Base-by-base conservation (phyloP, 2,113 vertebrate species). In the Neotragus pygmaeus region DNA sequence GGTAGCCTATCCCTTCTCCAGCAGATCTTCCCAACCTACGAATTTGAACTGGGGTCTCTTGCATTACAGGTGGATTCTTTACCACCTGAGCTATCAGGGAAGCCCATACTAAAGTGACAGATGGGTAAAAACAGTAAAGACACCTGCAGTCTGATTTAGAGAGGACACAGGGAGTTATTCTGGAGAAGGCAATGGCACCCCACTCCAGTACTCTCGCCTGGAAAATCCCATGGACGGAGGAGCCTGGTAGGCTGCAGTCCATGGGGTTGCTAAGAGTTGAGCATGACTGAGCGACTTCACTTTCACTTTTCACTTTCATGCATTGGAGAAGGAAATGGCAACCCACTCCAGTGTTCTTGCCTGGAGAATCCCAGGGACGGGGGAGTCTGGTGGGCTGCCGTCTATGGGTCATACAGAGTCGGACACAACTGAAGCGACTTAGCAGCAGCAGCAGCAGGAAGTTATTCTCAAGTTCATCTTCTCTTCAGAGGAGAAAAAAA, bases 241-340 rank as follows among this genome's bases (percentile, higher is more conserved):
- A 66, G 8, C 2, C 64, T 66, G 64, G 33, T 36, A 1, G 16
- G 17, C 64, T 66, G 17, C 7, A 8, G 64, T 66, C 17, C 64
- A 66, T 21, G 8, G 33, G 64, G 16, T 66, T 4, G 0, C 64
- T 66, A 36, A 66, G 33, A n/a, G 7, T 66, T 0, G 3, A 9
- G 21, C 8, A 66, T 0, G 0, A 66, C 7, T 36, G 33, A 36
- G 64, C 4, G 1, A 66, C 64, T 66, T 66, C 64, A 36, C 8
- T 66, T 66, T 66, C 62, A 66, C 16, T 64, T 33, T 33, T 64
- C 62, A 64, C 62, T 33, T 33, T n/a, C 15, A 64, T n/a, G 64
- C 33, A n/a, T n/a, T 66, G 33, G 33, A 66, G 64, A 66, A 66
- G 33, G 16, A 19, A 66, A 66, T 36, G 16, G 64, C 16, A 66